Conservation (phyloP, 2,113 vertebrate genomes). For the Cairina moschata region DNA sequence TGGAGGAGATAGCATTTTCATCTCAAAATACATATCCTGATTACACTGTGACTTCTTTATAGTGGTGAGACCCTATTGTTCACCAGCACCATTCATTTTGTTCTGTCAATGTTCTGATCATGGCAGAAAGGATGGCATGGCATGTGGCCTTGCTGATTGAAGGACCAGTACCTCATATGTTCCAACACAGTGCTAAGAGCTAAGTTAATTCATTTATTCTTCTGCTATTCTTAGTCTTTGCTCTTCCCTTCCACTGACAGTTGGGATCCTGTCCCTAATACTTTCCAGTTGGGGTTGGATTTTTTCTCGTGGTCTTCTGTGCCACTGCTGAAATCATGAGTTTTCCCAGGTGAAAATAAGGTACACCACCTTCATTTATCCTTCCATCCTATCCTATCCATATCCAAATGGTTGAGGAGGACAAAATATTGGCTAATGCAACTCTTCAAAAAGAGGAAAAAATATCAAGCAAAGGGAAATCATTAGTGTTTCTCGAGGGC, state of each 20-base stretch:
- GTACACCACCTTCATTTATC: neutral
- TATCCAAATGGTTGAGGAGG: neutral
- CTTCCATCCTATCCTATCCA: too few species aligned
- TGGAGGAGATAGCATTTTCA: neutral
- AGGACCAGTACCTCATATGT: neutral
- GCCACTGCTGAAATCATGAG: neutral
- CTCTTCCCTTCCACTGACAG: neutral
- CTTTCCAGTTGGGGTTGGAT: neutral
- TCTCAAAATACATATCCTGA: neutral
- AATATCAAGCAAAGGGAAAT: constrained; percentile 15
- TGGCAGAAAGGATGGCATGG: neutral
- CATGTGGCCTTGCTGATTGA: neutral
- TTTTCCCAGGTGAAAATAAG: neutral
- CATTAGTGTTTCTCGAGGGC: constrained; percentile 33
- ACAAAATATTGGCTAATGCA: neutral
- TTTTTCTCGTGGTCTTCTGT: neutral
- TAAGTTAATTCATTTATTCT: neutral
- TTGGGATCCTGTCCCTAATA: neutral
- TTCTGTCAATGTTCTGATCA: neutral
- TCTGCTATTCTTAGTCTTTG: neutral
- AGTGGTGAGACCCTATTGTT: neutral
- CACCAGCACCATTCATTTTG: neutral
- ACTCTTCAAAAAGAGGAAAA: neutral
- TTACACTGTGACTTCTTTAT: accelerated
- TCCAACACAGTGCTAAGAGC: neutral